Evolutionary conservation across 37 sponge, comb jelly and placozoan species (phyloP).

Genomic region (Aplysina aerophoba): DNA sequence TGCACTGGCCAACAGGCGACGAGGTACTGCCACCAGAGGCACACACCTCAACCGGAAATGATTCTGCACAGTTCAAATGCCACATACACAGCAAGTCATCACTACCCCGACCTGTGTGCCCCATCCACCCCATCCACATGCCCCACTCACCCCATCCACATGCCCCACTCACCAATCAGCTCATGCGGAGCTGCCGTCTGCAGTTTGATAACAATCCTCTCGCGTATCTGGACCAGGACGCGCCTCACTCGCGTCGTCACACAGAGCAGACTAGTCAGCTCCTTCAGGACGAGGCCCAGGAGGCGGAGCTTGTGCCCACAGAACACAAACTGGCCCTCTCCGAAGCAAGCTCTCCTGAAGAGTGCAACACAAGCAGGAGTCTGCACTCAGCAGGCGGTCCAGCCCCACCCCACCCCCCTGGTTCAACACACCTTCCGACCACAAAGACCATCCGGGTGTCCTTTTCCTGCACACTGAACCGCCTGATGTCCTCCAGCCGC

Average conservation of each 20-base stretch:
- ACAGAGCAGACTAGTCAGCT: not conserved
- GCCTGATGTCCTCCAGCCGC: conserved; percentile 17
- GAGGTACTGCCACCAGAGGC: too few species aligned
- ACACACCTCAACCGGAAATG: too few species aligned
- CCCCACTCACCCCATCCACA: not conserved
- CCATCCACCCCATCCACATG: not conserved
- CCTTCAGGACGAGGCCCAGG: conserved; percentile 5
- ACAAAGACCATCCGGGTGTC: not conserved
- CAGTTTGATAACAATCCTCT: not conserved
- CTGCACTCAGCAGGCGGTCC: too few species aligned
- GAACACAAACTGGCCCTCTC: conserved; percentile 17
- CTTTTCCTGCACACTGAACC: not conserved
- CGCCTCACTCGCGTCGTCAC: not conserved
- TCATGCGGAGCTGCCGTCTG: not conserved
- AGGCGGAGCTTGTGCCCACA: not conserved
- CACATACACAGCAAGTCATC: too few species aligned
- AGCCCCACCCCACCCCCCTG: too few species aligned
- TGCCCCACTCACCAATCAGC: conserved; percentile 7
- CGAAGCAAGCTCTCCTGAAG: not conserved
- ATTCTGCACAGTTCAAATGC: too few species aligned
- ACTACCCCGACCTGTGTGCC: not conserved
- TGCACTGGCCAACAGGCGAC: too few species aligned
- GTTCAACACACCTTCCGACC: conserved; percentile 15
- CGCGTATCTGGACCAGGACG: not conserved
- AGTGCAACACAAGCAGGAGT: not conserved